Evolutionary conservation across 1,140 invertebrate species (phyloP).

Genomic region (Zaprionus lachaisei): DNA sequence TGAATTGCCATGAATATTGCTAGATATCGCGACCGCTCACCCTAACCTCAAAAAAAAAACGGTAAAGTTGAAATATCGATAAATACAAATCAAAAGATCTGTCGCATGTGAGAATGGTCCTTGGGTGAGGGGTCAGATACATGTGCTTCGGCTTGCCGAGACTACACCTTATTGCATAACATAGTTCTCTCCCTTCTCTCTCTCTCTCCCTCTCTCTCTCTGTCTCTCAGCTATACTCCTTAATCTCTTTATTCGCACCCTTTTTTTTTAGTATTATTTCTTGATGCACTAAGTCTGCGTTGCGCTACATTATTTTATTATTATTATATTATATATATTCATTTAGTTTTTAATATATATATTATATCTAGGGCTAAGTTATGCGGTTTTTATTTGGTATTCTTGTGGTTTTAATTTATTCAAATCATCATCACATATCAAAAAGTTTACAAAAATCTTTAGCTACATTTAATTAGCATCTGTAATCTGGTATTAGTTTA

Average conservation of each 20-base stretch:
- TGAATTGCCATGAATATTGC: conserved; percentile 79
- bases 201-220: background rate
- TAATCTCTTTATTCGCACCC: conserved; percentile 7
- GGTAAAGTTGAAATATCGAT: background rate
- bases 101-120: conserved; percentile 9
- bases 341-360: conserved; percentile 57
- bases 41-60: background rate
- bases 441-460: conserved; percentile 82
- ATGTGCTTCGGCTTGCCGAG: conserved; percentile 63
- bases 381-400: conserved; percentile 46
- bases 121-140: conserved; percentile 17
- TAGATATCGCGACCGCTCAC: conserved; percentile 52
- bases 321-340: conserved; percentile 32
- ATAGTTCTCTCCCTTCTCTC: conserved; percentile 37
- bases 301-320: conserved; percentile 45
- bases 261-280: conserved; percentile 28
- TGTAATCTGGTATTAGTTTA: conserved; percentile 32
- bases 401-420: conserved; percentile 70
- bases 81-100: conserved; percentile 41
- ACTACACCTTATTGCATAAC: conserved; percentile 67
- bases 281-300: conserved; percentile 46
- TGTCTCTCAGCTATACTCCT: background rate
- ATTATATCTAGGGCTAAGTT: conserved; percentile 73
- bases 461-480: conserved; percentile 53
- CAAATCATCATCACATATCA: conserved; percentile 83